Conservation (phyloP, 2,797 vertebrate species). For the Tadarida brasiliensis region DNA sequence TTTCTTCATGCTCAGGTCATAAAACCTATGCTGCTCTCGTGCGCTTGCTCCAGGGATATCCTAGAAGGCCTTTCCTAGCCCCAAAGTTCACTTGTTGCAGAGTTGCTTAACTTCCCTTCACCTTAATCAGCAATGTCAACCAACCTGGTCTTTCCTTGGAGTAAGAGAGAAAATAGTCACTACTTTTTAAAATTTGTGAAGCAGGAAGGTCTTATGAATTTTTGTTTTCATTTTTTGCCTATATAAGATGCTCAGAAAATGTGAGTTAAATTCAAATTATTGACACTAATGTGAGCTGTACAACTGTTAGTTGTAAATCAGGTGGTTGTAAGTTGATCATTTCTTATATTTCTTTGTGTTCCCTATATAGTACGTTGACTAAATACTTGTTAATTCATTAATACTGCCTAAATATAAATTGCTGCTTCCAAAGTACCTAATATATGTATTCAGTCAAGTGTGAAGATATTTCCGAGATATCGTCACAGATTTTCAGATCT, state of each 20-base stretch:
- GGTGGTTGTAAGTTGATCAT: background rate
- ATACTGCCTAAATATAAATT: background rate
- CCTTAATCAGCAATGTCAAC: background rate
- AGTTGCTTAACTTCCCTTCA: constrained; percentile 3
- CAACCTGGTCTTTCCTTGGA: background rate
- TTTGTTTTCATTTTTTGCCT: background rate
- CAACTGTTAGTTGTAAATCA: background rate
- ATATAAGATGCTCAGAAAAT: background rate
- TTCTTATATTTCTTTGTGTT: constrained; percentile 13
- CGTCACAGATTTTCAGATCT: background rate
- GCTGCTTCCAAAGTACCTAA: background rate
- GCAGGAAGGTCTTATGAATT: background rate
- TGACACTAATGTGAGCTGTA: background rate
- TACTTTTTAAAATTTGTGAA: background rate
- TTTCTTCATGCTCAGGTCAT: background rate
- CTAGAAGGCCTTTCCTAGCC: background rate
- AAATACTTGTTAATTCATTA: background rate
- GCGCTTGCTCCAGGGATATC: background rate
- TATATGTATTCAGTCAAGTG: background rate
- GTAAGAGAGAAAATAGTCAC: background rate
- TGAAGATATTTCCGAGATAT: background rate
- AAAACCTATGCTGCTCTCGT: background rate
- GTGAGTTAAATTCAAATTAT: background rate
- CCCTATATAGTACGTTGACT: background rate
- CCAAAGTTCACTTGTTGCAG: background rate